Evolutionary conservation across 2,113 vertebrate genomes (phyloP).

Genomic region (Megatriorchis doriae): DNA sequence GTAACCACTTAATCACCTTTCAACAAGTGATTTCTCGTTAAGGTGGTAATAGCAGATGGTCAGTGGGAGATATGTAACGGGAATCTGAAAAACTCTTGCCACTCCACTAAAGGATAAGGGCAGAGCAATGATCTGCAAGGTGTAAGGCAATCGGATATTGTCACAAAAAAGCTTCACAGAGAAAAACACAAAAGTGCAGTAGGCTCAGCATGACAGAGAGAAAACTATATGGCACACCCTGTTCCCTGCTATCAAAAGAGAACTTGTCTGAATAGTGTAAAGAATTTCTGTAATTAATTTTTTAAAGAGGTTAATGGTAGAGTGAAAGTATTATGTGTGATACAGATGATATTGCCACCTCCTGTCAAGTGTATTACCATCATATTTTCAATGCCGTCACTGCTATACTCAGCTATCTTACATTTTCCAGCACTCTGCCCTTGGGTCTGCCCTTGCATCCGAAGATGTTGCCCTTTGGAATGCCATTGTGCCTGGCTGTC

Average conservation of each 20-base stretch:
- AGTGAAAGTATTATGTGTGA: neutral
- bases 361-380: neutral
- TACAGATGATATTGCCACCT: neutral
- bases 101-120: neutral
- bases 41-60: slow-evolving; percentile 1
- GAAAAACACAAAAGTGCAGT: neutral
- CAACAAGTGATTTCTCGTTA: slow-evolving; percentile 10
- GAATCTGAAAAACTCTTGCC: slow-evolving; percentile 9
- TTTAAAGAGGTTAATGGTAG: neutral
- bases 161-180: neutral
- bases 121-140: neutral
- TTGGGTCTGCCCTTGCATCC: neutral
- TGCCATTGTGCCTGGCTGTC: neutral
- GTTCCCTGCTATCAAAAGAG: neutral
- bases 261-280: neutral
- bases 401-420: neutral
- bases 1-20: slow-evolving; percentile 28
- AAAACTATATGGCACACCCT: neutral
- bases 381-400: neutral
- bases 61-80: neutral
- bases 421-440: neutral
- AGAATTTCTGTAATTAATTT: neutral
- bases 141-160: neutral
- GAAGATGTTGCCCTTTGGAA: neutral
- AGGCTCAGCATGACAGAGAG: neutral